Percentiles rank a stretch among this genome's conserved stretches.
phyloP scores from a whole-genome alignment of 2,797 vertebrate genomes.

The Dicrostonyx torquatus region DNA sequence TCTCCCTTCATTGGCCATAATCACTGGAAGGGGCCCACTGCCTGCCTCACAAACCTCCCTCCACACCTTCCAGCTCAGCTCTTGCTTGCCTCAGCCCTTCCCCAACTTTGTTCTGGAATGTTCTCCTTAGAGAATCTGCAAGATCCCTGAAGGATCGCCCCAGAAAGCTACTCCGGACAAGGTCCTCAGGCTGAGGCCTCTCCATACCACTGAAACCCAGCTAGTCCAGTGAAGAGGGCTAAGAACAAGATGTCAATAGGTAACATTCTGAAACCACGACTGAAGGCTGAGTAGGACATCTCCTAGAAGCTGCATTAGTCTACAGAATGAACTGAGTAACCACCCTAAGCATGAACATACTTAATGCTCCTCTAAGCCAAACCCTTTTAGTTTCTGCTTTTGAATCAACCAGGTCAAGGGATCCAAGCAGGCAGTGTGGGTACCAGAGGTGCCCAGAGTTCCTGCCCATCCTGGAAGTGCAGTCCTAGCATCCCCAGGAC shows the following conservation, averaged over 20 bases:
- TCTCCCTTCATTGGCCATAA: not conserved
- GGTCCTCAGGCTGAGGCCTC: not conserved
- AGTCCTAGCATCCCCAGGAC: not conserved
- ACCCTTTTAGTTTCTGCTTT: not conserved
- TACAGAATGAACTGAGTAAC: not conserved
- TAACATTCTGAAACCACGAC: not conserved
- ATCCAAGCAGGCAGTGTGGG: not conserved
- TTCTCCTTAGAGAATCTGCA: not conserved
- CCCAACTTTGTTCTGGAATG: not conserved
- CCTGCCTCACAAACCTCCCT: not conserved
- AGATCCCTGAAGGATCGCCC: not conserved
- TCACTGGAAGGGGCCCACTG: not conserved
- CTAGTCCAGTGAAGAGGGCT: not conserved
- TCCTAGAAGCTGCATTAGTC: not conserved
- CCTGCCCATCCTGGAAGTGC: not conserved
- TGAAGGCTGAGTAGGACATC: not conserved
- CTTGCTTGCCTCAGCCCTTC: not conserved
- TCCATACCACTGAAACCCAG: not conserved
- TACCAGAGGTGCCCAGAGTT: not conserved
- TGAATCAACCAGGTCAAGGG: not conserved
- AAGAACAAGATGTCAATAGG: not conserved
- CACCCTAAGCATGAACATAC: not conserved
- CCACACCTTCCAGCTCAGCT: not conserved
- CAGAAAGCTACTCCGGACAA: not conserved
- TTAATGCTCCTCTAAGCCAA: not conserved